These are phyloP conservation scores for Mythimna impura DNA, from an alignment of 2,888 invertebrate genomes.

Conservation along the genomic window DNA sequence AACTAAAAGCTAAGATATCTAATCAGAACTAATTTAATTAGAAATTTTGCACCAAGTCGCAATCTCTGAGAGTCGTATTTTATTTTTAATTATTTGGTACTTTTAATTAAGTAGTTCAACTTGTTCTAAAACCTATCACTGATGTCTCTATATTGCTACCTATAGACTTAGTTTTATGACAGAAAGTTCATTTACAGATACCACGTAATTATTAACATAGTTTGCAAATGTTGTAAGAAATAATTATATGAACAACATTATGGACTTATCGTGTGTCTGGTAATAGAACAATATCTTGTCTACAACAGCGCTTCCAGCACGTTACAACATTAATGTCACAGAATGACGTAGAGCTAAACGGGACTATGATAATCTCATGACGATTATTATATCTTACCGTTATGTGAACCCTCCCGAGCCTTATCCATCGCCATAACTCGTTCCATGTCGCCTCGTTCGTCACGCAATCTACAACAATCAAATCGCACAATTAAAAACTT, in stretches of 20 bases:
- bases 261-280: constrained; percentile 15
- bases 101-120: constrained; percentile 37
- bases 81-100: constrained; percentile 26
- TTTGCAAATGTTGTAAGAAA: constrained; percentile 1
- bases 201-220: not conserved
- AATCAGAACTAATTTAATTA: constrained; percentile 42
- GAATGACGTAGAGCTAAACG: constrained; percentile 54
- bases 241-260: not conserved
- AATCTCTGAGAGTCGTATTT: constrained; percentile 15
- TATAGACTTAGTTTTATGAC: not conserved
- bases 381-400: constrained; percentile 91
- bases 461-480: constrained; percentile 94
- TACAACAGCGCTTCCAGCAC: constrained; percentile 1
- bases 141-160: not conserved
- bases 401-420: constrained; percentile 96
- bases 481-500: constrained; percentile 66
- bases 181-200: not conserved
- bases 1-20: constrained; percentile 31
- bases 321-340: constrained; percentile 35
- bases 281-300: constrained; percentile 24
- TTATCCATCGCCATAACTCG: constrained; percentile 95
- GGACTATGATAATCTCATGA: constrained; percentile 50
- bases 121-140: constrained; percentile 2
- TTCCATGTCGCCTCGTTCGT: constrained; percentile 96
- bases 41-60: constrained; percentile 38